Evolutionary conservation across 2,113 vertebrate species (phyloP).

Genomic region (Thymallus thymallus): DNA sequence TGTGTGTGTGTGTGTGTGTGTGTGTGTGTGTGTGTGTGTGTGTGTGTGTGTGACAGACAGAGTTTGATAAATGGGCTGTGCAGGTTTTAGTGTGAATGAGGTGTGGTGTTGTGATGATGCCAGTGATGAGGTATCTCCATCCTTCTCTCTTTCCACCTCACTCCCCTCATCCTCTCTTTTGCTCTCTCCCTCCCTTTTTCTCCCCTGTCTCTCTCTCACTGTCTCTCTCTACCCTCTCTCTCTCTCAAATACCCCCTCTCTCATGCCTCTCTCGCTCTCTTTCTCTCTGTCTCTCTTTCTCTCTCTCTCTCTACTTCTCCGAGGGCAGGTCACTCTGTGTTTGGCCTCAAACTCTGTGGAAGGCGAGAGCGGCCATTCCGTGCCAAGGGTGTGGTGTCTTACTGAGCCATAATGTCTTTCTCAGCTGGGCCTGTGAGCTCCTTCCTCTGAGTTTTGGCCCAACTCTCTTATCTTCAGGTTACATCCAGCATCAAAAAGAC

Average conservation of each 20-base stretch:
- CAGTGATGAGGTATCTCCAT: neutral
- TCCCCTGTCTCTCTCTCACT: neutral
- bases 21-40: neutral
- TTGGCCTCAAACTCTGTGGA: conserved; percentile 1
- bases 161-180: too few relatives aligned
- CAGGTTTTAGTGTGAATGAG: conserved; percentile 50
- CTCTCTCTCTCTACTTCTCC: conserved; percentile 9
- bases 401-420: conserved; percentile 59
- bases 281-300: neutral
- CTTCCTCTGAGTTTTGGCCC: conserved; percentile 11
- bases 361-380: conserved; percentile 26
- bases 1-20: neutral
- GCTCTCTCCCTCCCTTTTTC: neutral
- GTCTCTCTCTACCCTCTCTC: neutral
- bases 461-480: conserved; percentile 53
- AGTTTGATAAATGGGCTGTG: conserved; percentile 57
- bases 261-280: neutral
- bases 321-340: conserved; percentile 30
- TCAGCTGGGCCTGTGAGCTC: conserved; percentile 54
- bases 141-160: too few relatives aligned
- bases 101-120: conserved; percentile 43
- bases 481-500: conserved; percentile 60
- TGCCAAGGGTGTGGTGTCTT: conserved; percentile 59
- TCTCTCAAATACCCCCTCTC: neutral
- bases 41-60: neutral